Percentiles rank a stretch among this genome's conserved stretches.
Conservation (phyloP, 2,797 vertebrate genomes). For the Peromyscus eremicus region DNA sequence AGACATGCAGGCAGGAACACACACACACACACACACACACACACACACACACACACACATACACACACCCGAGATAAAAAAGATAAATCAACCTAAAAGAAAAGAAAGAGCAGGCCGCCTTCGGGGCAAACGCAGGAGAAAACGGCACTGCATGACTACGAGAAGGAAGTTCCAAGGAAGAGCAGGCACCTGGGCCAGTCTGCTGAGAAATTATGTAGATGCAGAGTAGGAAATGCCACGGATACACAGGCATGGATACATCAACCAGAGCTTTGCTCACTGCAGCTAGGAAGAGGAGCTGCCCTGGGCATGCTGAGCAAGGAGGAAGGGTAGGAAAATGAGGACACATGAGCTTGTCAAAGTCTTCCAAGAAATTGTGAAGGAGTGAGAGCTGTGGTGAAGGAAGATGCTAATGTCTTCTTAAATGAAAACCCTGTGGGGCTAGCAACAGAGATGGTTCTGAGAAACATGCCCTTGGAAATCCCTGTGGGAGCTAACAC, state of each 20-base stretch:
- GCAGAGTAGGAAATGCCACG: background rate
- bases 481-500: background rate
- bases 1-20: background rate
- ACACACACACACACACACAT: background rate
- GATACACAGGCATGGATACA: no score
- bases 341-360: background rate
- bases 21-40: background rate
- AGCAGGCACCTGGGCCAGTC: background rate
- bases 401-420: background rate
- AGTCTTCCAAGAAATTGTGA: background rate
- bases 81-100: background rate
- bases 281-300: background rate
- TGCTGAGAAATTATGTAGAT: background rate
- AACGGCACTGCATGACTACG: background rate
- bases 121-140: background rate
- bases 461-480: background rate
- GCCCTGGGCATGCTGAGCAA: background rate
- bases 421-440: background rate
- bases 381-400: background rate
- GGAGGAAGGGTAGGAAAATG: background rate
- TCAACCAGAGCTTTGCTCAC: background rate
- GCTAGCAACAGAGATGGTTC: background rate
- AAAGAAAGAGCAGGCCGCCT: background rate
- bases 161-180: background rate
- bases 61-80: background rate